phyloP scores from a whole-genome alignment of 2,888 invertebrate genomes.

The Odontomyia ornata region DNA sequence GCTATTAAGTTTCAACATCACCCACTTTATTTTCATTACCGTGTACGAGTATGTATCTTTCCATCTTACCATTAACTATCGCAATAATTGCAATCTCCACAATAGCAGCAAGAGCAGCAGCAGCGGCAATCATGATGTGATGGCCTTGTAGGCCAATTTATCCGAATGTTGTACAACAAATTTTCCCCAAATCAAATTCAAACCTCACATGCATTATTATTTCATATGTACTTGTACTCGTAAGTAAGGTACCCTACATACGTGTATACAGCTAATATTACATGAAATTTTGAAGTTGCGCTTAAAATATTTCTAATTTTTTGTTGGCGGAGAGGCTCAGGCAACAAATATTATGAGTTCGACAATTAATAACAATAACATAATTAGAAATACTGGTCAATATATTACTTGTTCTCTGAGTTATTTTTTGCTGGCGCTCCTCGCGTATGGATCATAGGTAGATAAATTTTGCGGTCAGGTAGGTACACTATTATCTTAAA shows the following conservation, averaged over 20 bases:
- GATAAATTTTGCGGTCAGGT: slow-evolving; percentile 26
- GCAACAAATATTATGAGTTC: neutral
- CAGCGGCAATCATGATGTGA: neutral
- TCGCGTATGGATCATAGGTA: neutral
- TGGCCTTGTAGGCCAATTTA: slow-evolving; percentile 34
- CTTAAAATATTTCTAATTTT: neutral
- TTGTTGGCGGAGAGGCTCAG: slow-evolving; percentile 9
- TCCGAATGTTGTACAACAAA: slow-evolving; percentile 24
- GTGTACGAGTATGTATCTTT: neutral
- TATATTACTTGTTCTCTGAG: neutral
- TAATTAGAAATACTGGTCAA: slow-evolving; percentile 39
- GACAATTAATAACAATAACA: slow-evolving; percentile 42
- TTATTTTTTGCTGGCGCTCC: slow-evolving; percentile 1
- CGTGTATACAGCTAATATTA: no score
- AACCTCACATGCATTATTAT: neutral
- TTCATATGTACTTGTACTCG: no score
- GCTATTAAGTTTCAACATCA: slow-evolving; percentile 42
- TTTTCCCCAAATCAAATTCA: slow-evolving; percentile 29
- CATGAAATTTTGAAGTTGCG: no score
- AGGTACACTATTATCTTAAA: slow-evolving; percentile 27
- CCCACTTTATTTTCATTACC: slow-evolving; percentile 37
- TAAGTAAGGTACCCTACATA: no score
- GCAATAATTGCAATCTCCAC: slow-evolving; percentile 31
- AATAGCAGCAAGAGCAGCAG: slow-evolving; percentile 10
- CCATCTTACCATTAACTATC: slow-evolving; percentile 24